Percentiles rank a stretch among this genome's conserved stretches.
phyloP scores from a whole-genome alignment of 2,888 invertebrate species.

The Drosophila peninsularis region DNA sequence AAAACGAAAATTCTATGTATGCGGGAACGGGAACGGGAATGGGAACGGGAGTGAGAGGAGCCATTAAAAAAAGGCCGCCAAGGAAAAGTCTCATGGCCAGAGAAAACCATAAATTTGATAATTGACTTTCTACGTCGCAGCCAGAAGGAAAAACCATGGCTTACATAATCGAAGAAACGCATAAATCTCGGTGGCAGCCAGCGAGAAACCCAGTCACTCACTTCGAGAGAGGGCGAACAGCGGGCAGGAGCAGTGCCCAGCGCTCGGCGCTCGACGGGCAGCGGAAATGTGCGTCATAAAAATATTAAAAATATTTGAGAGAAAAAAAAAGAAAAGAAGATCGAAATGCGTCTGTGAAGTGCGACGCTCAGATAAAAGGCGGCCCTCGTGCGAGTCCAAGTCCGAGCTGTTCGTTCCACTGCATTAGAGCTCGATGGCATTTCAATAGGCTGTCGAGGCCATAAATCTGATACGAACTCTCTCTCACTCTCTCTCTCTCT shows the following conservation, averaged over 20 bases:
- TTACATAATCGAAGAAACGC: conserved; percentile 77
- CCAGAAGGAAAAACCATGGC: conserved; percentile 55
- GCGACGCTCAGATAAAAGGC: conserved; percentile 45
- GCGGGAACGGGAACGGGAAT: conserved; percentile 39
- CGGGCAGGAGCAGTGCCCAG: neutral
- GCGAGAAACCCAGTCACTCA: conserved; percentile 63
- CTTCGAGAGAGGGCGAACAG: conserved; percentile 30
- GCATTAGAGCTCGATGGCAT: conserved; percentile 68
- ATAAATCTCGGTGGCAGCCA: conserved; percentile 64
- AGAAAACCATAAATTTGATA: conserved; percentile 79
- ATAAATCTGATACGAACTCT: conserved; percentile 66
- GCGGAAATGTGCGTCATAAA: conserved; percentile 79
- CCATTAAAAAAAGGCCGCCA: conserved; percentile 52
- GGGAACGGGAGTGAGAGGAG: conserved; percentile 40
- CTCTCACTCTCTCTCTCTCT: conserved; percentile 5
- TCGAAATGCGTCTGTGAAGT: conserved; percentile 52
- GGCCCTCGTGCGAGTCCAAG: conserved; percentile 19
- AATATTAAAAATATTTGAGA: conserved; percentile 69
- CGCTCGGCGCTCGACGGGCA: conserved; percentile 21
- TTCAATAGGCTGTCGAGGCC: conserved; percentile 67
- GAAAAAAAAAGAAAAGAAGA: conserved; percentile 31
- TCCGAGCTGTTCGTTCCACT: conserved; percentile 57
- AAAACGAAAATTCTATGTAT: conserved; percentile 28
- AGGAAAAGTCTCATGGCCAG: conserved; percentile 52
- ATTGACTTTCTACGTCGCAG: conserved; percentile 70